Evolutionary conservation across 2,797 vertebrate genomes (phyloP).

Genomic region (Gila robusta): DNA sequence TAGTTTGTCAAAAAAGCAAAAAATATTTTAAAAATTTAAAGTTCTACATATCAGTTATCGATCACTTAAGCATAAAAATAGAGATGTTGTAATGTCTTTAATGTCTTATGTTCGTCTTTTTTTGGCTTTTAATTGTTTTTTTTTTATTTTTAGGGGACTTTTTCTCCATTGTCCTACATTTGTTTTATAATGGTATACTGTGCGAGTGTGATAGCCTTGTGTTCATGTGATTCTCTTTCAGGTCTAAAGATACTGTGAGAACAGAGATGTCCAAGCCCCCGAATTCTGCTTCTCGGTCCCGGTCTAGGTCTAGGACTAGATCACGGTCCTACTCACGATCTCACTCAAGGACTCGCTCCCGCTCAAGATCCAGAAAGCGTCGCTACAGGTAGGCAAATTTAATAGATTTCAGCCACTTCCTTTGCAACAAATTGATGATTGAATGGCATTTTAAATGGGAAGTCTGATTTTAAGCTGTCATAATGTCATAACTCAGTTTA

Average conservation of each 20-base stretch:
- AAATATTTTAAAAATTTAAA: too few relatives aligned
- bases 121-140: neutral
- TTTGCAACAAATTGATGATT: neutral
- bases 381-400: conserved; percentile 86
- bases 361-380: conserved; percentile 93
- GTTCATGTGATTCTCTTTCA: conserved; percentile 1
- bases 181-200: neutral
- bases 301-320: conserved; percentile 88
- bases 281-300: conserved; percentile 90
- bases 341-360: conserved; percentile 89
- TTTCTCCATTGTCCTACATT: neutral
- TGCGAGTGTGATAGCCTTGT: neutral
- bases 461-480: neutral
- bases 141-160: neutral
- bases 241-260: conserved; percentile 55
- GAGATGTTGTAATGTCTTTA: neutral
- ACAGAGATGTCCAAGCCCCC: conserved; percentile 92
- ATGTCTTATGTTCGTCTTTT: neutral
- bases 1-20: neutral
- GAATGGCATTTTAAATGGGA: neutral
- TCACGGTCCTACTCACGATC: conserved; percentile 93
- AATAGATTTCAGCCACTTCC: neutral
- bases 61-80: neutral
- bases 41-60: neutral
- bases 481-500: neutral